A percentile compares a stretch with the other conserved stretches of the same genome.
Evolutionary conservation across 2,113 vertebrate genomes (phyloP).

Genomic region (Gallinago jamesoni): DNA sequence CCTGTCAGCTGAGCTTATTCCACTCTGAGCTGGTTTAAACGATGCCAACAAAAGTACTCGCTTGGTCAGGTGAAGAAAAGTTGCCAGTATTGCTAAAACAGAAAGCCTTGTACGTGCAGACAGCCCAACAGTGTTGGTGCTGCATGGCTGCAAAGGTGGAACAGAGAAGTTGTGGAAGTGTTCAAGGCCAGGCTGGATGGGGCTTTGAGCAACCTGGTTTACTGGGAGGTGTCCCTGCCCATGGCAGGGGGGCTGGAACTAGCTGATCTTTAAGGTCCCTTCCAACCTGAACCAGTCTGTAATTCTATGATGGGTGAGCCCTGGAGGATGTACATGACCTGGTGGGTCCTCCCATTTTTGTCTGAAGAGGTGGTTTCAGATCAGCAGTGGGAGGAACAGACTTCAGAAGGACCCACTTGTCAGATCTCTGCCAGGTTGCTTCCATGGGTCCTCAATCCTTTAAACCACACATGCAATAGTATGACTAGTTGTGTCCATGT

Average conservation of each 20-base stretch:
- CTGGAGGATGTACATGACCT: too few relatives aligned
- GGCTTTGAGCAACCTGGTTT: not conserved
- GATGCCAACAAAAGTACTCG: rapidly evolving
- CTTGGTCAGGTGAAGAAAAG: not conserved
- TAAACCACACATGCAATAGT: rapidly evolving
- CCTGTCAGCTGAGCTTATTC: not conserved
- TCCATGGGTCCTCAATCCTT: rapidly evolving
- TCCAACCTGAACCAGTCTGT: not conserved
- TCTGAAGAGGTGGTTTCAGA: not conserved
- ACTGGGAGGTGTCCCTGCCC: not conserved
- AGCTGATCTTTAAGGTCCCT: not conserved
- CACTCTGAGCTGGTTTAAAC: not conserved
- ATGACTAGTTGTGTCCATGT: not conserved
- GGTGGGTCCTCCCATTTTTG: rapidly evolving
- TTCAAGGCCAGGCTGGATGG: not conserved
- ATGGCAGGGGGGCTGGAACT: not conserved
- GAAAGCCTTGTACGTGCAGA: not conserved
- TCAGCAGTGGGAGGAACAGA: not conserved
- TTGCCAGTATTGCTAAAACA: not conserved
- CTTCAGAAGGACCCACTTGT: not conserved
- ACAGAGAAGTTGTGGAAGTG: not conserved
- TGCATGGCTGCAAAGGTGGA: not conserved
- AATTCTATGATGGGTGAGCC: not conserved
- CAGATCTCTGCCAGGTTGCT: not conserved
- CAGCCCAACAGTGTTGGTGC: not conserved